phyloP scores from a whole-genome alignment of 2,113 vertebrate genomes.

The Osmerus eperlanus region DNA sequence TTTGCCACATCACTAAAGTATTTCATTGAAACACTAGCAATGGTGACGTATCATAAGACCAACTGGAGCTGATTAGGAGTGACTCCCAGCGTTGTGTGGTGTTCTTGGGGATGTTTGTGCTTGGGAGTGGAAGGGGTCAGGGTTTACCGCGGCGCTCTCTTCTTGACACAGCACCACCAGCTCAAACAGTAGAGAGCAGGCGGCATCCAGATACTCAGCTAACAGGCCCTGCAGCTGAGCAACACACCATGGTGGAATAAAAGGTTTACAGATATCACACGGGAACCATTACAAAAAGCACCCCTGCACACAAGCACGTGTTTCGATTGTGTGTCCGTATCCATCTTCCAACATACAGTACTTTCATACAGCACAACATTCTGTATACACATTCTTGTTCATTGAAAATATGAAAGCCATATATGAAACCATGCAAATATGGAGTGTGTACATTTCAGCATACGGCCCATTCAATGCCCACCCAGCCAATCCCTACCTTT shows the following conservation, averaged over 20 bases:
- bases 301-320: too few species aligned
- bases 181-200: conserved; percentile 68
- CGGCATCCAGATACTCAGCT: conserved; percentile 64
- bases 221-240: conserved; percentile 53
- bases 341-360: too few species aligned
- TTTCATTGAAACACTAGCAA: too few species aligned
- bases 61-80: not conserved
- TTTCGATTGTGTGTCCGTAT: too few species aligned
- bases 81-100: not conserved
- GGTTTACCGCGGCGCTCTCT: conserved; percentile 43
- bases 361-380: too few species aligned
- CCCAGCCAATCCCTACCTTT: conserved; percentile 50
- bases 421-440: not conserved
- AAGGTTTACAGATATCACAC: not conserved
- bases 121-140: not conserved
- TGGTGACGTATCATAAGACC: too few species aligned
- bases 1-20: too few species aligned
- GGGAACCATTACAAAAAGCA: not conserved
- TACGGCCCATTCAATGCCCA: not conserved
- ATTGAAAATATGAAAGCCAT: not conserved
- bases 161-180: conserved; percentile 66
- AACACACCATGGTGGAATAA: not conserved
- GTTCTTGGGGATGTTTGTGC: not conserved
- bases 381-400: too few species aligned
- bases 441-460: not conserved